Conservation (phyloP, 2,888 invertebrate species). For the Dinocampus coccinellae region DNA sequence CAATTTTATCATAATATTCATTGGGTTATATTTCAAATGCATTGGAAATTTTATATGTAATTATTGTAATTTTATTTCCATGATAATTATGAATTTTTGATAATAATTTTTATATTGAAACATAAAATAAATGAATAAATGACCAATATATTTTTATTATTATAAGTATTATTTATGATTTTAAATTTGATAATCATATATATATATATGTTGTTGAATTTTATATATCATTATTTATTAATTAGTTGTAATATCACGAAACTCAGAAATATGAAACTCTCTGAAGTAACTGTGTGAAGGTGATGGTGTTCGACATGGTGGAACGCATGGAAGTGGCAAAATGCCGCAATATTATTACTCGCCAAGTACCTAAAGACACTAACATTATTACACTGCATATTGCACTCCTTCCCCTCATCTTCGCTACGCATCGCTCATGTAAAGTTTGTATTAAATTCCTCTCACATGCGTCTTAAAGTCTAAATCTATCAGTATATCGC, state of each 20-base stretch:
- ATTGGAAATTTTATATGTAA: not conserved
- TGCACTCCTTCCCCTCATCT: not conserved
- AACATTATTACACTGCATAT: not conserved
- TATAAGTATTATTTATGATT: no score
- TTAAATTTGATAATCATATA: no score
- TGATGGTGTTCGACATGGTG: constrained; percentile 9
- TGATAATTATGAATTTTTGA: no score
- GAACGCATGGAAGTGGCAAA: constrained; percentile 46
- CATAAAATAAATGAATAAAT: not conserved
- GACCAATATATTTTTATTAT: not conserved
- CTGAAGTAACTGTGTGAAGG: not conserved
- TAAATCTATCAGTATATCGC: constrained; percentile 54
- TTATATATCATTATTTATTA: not conserved
- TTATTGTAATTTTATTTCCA: no score
- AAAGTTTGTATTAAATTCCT: constrained; percentile 44
- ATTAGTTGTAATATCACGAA: not conserved
- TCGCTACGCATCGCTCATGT: not conserved
- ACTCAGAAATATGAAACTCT: constrained; percentile 2
- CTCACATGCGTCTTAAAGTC: constrained; percentile 49
- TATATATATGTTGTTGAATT: not conserved
- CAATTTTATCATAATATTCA: no score
- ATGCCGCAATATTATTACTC: constrained; percentile 43
- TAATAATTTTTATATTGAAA: no score
- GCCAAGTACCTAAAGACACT: constrained; percentile 38
- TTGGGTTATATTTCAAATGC: no score